Evolutionary conservation across 2,113 vertebrate species (phyloP).

Genomic region (Coturnix japonica): DNA sequence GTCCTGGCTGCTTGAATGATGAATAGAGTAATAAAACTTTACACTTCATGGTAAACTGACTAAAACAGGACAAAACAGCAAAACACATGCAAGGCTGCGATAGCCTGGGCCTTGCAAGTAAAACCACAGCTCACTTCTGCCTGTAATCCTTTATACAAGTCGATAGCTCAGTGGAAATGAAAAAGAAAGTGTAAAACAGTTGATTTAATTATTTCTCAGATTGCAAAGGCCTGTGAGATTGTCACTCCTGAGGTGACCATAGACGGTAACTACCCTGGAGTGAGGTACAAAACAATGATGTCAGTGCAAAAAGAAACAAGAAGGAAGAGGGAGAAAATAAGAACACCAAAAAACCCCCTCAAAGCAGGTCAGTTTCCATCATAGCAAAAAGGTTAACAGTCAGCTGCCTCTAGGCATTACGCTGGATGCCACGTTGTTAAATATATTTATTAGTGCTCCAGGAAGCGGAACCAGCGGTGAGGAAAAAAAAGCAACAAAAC

Average conservation of each 20-base stretch:
- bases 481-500: background rate
- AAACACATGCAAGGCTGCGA: background rate
- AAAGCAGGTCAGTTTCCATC: slow-evolving; percentile 18
- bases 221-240: background rate
- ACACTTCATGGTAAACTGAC: background rate
- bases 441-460: background rate
- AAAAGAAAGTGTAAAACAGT: background rate
- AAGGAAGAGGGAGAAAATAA: background rate
- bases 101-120: background rate
- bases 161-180: background rate
- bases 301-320: background rate
- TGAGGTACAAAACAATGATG: background rate
- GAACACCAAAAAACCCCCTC: background rate
- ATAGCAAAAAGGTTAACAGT: background rate
- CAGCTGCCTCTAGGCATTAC: background rate
- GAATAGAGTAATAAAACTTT: slow-evolving; percentile 31
- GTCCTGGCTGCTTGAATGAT: slow-evolving; percentile 24
- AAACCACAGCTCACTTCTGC: background rate
- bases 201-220: background rate
- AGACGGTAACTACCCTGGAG: background rate
- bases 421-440: background rate
- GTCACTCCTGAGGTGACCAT: background rate
- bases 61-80: slow-evolving; percentile 4
- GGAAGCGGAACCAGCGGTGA: background rate
- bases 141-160: background rate